Base-by-base conservation (phyloP, 1,140 invertebrate genomes). In the Neodiprion fabricii region DNA sequence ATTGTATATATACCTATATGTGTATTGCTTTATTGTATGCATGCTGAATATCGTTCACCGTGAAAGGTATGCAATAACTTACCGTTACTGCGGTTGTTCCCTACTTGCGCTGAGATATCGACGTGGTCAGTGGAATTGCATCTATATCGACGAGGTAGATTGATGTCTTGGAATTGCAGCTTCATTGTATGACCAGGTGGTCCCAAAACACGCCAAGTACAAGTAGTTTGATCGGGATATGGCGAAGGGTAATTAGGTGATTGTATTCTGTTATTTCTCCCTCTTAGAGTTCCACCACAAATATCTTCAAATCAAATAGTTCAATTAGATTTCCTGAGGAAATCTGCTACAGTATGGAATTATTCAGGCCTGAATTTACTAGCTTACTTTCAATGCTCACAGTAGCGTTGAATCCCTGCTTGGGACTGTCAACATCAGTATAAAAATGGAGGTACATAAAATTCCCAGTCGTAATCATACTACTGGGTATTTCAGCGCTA, bases 371-470 rank as follows among this genome's bases (percentile, higher is more conserved):
- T 47, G 53, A 28, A 28, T 1, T 73, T 74, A 40, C 5, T 40
- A 40, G 28, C 69, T 72, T 74, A 86, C 85, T 86, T 89, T 91
- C 92, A 67, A 95, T 89, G 49, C 89, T 90, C 7, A 95, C 81
- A 48, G 90, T 89, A 0, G 95, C 95, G 87, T 93, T 93, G 82
- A 97, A 97, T 14, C 95, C 96, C 84, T 92, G 91, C 67, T 91
- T 91, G 0, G 95, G 95, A 72, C 93, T 91, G 9, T 89, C 73
- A 0, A 92, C 77, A 72, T 93, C 89, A 0, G 95, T 96, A 70
- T 90, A 93, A 87, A 93, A 98, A 77, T 92, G 92, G 0, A 97
- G 83, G 72, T 91, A 93, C 67, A 97, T 76, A 48, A 91, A 85
- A 82, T 95, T 96, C 67, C 91, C 91, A 1, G 87, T 91, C 0